Percentiles rank a stretch among this genome's conserved stretches.
Conservation (phyloP, 1,140 invertebrate genomes). For the Maconellicoccus hirsutus region DNA sequence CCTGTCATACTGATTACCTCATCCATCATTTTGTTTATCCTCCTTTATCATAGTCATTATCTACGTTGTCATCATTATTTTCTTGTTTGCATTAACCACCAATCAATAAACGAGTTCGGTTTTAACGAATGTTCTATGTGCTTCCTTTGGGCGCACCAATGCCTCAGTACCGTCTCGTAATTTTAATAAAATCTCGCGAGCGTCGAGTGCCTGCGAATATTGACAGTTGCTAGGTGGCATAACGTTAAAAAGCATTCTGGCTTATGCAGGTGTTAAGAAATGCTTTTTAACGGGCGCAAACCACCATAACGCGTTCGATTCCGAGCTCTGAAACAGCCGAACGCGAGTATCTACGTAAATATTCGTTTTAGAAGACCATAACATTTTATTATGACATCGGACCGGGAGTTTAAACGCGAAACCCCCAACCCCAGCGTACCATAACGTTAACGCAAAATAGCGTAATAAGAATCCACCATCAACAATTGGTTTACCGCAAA, state of each 20-base stretch:
- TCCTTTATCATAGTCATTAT: constrained; percentile 20
- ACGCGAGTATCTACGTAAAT: too few species aligned
- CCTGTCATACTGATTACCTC: constrained; percentile 19
- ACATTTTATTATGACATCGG: background rate
- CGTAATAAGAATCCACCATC: background rate
- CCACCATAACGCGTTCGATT: too few species aligned
- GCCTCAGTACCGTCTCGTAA: too few species aligned
- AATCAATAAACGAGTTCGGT: constrained; percentile 8
- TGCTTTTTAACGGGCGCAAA: too few species aligned
- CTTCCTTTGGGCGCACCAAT: too few species aligned
- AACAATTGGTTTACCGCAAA: background rate
- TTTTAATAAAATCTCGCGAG: too few species aligned
- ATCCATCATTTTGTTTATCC: constrained; percentile 21
- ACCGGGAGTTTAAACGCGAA: background rate
- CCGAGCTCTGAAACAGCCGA: too few species aligned
- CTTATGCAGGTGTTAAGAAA: too few species aligned
- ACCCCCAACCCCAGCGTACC: background rate
- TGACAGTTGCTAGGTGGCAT: too few species aligned
- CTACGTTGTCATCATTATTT: constrained; percentile 20
- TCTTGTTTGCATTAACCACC: constrained; percentile 20
- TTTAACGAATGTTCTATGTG: background rate
- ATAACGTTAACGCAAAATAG: background rate
- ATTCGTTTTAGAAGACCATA: background rate
- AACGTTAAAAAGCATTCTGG: too few species aligned
- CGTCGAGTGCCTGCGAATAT: too few species aligned